Evolutionary conservation across 2,113 vertebrate genomes (phyloP), one percentile per base, ranked within the genome.

Genomic region (Megaptera novaeangliae): DNA sequence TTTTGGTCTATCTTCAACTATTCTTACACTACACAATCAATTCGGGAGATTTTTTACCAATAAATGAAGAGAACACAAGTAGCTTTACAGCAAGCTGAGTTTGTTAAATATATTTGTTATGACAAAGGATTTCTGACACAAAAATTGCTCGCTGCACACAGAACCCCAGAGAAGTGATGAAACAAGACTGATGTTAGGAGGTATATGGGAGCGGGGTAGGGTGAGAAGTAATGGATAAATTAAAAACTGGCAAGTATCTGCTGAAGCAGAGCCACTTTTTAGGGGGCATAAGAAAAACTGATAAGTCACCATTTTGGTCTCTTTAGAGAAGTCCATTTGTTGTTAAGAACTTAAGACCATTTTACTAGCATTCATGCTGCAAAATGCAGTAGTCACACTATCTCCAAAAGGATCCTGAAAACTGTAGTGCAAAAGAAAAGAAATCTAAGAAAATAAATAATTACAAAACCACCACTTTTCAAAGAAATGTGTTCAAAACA

Each of bases 391-490:
- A 96, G 87, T 96, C 98, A 98, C 66, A 94, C 41, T 85, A 69
- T 94, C 97, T 97, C 98, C 85, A 81, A 97, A 93, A 96, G 96
- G 92, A 95, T 88, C 95, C 97, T 96, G 78, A 12, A 87, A 97
- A 96, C 91, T 97, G 97, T 93, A 98, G 97, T 97, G 97, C 98
- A 98, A 98, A 98, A 97, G 96, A 98, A 98, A 97, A 97, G 95
- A 96, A 95, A 98, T 95, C 96, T 2, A 87, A 91, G 85, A 98
- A 97, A 98, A 98, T 98, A 98, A 98, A 98, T 98, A 98, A 95
- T 89, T 75, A 86, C 61, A 97, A 95, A 96, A 91, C 88, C 88
- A 96, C 96, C 91, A 96, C 95, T 97, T 94, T 97, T 82, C 97
- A 97, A 98, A 98, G 95, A 95, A 97, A 97, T 92, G 57, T 98